Conservation (phyloP, 2,888 invertebrate genomes). For the Aleiodes alternator region DNA sequence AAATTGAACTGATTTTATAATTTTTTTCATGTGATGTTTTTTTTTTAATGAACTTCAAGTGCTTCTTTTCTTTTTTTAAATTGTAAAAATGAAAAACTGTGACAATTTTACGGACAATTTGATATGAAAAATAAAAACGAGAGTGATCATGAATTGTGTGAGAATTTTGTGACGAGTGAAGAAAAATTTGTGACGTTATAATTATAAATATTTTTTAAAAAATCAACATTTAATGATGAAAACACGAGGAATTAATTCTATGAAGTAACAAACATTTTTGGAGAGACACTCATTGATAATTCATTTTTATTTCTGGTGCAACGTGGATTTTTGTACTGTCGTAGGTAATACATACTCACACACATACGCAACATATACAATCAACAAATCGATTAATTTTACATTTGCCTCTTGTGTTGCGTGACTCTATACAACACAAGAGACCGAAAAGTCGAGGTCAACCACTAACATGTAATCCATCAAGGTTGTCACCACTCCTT, state of each 20-base stretch:
- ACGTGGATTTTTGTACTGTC: neutral
- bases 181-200: conserved; percentile 49
- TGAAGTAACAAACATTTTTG: too few species aligned
- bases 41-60: neutral
- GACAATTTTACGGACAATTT: conserved; percentile 17
- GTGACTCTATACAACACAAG: conserved; percentile 8
- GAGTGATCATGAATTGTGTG: conserved; percentile 42
- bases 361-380: neutral
- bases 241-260: neutral
- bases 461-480: conserved; percentile 54
- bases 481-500: conserved; percentile 44
- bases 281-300: neutral
- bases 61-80: too few species aligned
- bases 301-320: too few species aligned
- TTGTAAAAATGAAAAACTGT: conserved; percentile 9
- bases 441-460: conserved; percentile 38
- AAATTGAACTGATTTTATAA: conserved; percentile 1
- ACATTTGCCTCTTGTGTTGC: conserved; percentile 6
- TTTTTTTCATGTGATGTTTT: conserved; percentile 2
- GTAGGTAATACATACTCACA: too few species aligned
- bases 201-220: neutral
- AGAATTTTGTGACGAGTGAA: conserved; percentile 31
- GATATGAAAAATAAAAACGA: neutral
- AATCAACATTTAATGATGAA: neutral
- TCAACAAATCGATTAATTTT: conserved; percentile 1